Base-by-base conservation (phyloP, 2,888 invertebrate genomes). In the Agonopterix heracliana region DNA sequence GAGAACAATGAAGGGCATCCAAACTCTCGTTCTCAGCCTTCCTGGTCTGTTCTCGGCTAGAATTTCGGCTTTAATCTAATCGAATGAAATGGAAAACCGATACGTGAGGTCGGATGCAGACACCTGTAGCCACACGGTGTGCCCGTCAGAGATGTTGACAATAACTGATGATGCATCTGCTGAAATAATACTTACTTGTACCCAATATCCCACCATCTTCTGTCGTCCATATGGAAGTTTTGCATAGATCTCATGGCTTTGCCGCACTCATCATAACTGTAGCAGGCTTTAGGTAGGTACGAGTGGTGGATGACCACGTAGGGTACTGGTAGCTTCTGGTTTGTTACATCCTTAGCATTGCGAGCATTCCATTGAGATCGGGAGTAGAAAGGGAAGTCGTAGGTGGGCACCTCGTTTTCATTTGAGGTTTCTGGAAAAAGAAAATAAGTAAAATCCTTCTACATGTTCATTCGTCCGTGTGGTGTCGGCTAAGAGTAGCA, bases 191-290 rank as follows among this genome's bases (percentile, higher is more conserved):
- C 68, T 71, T 52, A 89, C 88, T 74, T 79, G 65, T 89, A 89
- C 43, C 93, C 93, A 60, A 93, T 90, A 73, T 93, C 93, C 76
- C 90, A 90, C 93, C 93, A 93, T 0, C 83, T 85, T 2, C 56
- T 63, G n/a, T 69, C 86, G 56, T 90, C 79, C 77, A 92, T 92
- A 63, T 93, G 93, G 47, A 84, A 89, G 58, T 90, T 71, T 70
- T 93, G 93, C 90, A 93, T 93, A 41, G 68, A 71, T 54, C 89
- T 80, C 92, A 93, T 92, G 2, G 92, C 91, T n/a, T 64, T 55
- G 42, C 74, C 68, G 66, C 93, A 93, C 3, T 86, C 81, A 1
- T 76, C 75, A 2, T 74, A 71, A 1, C 74, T 85, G 50, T 76
- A 74, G 64, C 93, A 93, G 8, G 90, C 92, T 1, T 74, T 66